These are phyloP conservation scores for Tokudaia tokunoshimensis DNA, from an alignment of 2,797 vertebrate species.

Conservation along the genomic window DNA sequence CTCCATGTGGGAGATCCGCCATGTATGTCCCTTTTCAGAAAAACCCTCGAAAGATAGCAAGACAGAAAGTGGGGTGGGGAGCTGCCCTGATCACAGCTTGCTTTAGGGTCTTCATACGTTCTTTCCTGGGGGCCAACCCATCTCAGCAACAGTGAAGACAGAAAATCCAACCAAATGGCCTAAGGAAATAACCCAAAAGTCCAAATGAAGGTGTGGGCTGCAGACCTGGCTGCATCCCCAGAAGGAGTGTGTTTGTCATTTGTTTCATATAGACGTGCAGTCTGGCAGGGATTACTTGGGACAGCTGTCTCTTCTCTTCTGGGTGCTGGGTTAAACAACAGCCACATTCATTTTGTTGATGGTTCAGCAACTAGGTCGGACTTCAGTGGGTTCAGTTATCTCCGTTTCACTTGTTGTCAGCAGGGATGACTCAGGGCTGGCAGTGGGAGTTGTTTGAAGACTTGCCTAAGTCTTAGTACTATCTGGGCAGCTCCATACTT, in stretches of 20 bases:
- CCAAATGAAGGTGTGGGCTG: not conserved
- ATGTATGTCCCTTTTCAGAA: not conserved
- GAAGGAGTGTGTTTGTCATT: not conserved
- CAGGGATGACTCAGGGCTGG: not conserved
- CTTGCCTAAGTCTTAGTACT: not conserved
- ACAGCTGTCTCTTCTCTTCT: not conserved
- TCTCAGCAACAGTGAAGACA: not conserved
- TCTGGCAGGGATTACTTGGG: not conserved
- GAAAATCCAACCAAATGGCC: not conserved
- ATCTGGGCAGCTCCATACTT: not conserved
- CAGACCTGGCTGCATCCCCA: not conserved
- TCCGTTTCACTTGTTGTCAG: not conserved
- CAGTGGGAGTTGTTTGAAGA: not conserved
- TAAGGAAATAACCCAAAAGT: constrained; percentile 11
- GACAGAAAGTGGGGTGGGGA: not conserved
- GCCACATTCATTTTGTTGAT: not conserved
- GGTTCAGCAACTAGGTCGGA: not conserved
- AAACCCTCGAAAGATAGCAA: not conserved
- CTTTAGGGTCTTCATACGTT: not conserved
- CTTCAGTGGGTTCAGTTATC: not conserved
- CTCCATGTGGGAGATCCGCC: not conserved
- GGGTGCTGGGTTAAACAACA: not conserved
- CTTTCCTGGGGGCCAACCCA: not conserved
- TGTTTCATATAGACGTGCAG: not conserved
- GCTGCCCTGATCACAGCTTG: not conserved